Base-by-base conservation (phyloP, 2,113 vertebrate genomes). In the Lota lota region DNA sequence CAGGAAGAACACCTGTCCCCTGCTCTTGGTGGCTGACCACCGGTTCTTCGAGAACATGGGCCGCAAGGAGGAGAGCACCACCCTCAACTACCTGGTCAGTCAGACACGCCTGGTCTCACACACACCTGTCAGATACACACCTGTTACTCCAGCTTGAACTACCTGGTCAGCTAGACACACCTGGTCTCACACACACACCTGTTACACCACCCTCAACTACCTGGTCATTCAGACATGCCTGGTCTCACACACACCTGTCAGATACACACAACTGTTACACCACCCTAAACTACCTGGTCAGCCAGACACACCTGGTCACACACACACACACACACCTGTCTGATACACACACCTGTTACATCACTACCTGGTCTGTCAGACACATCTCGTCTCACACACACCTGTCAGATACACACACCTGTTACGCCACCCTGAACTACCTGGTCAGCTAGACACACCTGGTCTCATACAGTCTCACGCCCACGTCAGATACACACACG, bases 1-100 rank as follows among this genome's bases (percentile, higher is more conserved):
- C 59, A 85, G 87, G 77, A 98, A 92, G 88, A 97, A 99, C 76
- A 99, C 98, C 0, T 99, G 98, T 76, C 93, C 94, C 36, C 88
- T 99, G 83, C 67, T 99, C 79, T 93, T 99, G 66, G 98, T 99
- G 6, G 98, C 98, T 19, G 98, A 99, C 79, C 94, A 99, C 83
- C 97, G 97, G 56, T 99, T 99, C 80, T 99, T 93, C 82, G 86
- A 79, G 64, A 88, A 97, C 84, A 99, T 99, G 97, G 98, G 98
- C 22, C 92, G 97, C 2, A 89, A 92, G 70, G 95, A 98, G 66
- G 96, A 99, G 88, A 99, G 97, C 56, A 95, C 95, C 28, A 99
- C 98, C 0, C 94, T 98, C 62, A 99, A 99, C 78, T 99, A 99
- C 82, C 85, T 99, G 87, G 98, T 98, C 53, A 56, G 53, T 12